These are phyloP conservation scores for Abrostola tripartita DNA, from an alignment of 2,888 invertebrate species.

Conservation along the genomic window DNA sequence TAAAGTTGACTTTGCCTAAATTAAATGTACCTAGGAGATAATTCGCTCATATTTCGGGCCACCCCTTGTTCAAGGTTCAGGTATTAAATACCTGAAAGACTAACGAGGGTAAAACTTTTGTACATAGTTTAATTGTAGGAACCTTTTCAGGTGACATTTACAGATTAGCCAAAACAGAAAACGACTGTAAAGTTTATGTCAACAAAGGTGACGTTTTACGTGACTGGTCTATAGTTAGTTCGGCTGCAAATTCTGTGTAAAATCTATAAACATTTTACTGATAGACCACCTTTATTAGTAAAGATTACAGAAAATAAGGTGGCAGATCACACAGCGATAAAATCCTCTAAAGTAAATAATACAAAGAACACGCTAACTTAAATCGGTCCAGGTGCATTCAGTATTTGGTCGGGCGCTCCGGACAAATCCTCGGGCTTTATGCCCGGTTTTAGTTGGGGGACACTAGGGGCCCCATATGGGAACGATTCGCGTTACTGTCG, in stretches of 20 bases:
- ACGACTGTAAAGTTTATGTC: background rate
- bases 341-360: conserved; percentile 45
- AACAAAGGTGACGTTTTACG: background rate
- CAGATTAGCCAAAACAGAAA: background rate
- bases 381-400: conserved; percentile 50
- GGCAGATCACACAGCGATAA: background rate
- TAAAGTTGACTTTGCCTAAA: conserved; percentile 47
- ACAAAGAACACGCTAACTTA: conserved; percentile 45
- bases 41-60: conserved; percentile 27
- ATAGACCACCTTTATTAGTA: background rate
- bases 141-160: background rate
- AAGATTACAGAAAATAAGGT: background rate
- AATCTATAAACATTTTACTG: background rate
- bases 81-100: conserved; percentile 1
- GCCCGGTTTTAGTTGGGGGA: conserved; percentile 48
- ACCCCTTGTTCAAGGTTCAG: conserved; percentile 6
- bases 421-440: conserved; percentile 56
- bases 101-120: conserved; percentile 6
- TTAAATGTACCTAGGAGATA: conserved; percentile 38
- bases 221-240: background rate
- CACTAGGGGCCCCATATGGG: conserved; percentile 46
- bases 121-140: conserved; percentile 1
- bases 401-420: conserved; percentile 49
- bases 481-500: conserved; percentile 34
- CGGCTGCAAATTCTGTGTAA: background rate